A percentile compares a stretch with the other conserved stretches of the same genome.
These are phyloP conservation scores for Cebidichthys violaceus DNA, from an alignment of 2,113 vertebrate species.

Conservation along the genomic window DNA sequence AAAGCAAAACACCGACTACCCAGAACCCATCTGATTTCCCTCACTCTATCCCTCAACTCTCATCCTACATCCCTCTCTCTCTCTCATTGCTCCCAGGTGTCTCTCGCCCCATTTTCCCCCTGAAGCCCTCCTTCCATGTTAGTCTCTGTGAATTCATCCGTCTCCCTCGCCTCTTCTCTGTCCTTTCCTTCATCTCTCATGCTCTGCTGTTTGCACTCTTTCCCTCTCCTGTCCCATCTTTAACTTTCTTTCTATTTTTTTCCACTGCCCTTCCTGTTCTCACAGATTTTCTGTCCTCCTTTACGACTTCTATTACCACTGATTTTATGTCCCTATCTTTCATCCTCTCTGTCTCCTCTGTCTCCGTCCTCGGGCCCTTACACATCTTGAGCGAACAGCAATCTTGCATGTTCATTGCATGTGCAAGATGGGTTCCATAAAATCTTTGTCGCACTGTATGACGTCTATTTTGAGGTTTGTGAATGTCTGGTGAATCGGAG, in stretches of 20 bases:
- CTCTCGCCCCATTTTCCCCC: slow-evolving; percentile 29
- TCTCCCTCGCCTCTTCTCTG: slow-evolving; percentile 27
- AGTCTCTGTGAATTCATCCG: slow-evolving; percentile 33
- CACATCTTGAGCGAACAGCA: background rate
- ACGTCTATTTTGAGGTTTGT: background rate
- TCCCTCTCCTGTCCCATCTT: background rate
- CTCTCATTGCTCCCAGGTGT: slow-evolving; percentile 20
- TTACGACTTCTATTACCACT: background rate
- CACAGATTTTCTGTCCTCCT: background rate
- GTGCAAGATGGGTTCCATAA: slow-evolving; percentile 5
- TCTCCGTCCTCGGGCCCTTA: background rate
- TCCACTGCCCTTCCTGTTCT: background rate
- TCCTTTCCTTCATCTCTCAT: slow-evolving; percentile 33
- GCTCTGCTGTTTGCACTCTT: slow-evolving; percentile 3
- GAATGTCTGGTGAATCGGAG: background rate
- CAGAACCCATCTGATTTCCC: slow-evolving; percentile 56
- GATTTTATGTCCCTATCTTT: background rate
- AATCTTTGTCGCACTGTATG: background rate
- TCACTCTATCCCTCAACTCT: slow-evolving; percentile 34
- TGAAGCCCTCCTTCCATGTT: slow-evolving; percentile 35
- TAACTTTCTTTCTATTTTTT: background rate
- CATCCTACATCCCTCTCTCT: slow-evolving; percentile 2
- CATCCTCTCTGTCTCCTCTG: background rate
- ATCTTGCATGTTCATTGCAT: slow-evolving; percentile 6
- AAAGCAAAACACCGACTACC: slow-evolving; percentile 36